These are phyloP conservation scores for Manis javanica DNA, from an alignment of 2,797 vertebrate species.

Conservation along the genomic window DNA sequence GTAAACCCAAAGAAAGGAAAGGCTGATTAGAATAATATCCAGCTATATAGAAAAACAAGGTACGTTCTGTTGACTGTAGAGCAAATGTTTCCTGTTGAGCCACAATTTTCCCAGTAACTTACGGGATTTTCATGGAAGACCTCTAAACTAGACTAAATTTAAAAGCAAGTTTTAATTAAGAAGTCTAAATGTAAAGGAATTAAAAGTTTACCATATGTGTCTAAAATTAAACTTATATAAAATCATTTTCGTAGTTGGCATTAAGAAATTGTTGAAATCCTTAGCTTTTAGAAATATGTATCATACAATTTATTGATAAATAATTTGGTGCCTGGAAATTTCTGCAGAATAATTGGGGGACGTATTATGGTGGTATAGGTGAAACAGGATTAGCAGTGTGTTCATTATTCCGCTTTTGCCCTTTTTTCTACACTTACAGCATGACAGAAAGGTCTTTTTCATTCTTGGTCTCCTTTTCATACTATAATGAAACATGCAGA, in stretches of 20 bases:
- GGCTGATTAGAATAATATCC: background rate
- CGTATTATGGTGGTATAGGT: background rate
- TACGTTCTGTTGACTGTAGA: background rate
- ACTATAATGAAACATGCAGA: conserved; percentile 3
- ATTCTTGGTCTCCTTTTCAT: conserved; percentile 29
- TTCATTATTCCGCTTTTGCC: conserved; percentile 17
- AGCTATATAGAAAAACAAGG: background rate
- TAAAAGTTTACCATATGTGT: background rate
- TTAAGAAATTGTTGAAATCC: conserved; percentile 7
- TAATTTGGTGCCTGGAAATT: background rate
- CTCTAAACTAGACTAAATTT: background rate
- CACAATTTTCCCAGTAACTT: background rate
- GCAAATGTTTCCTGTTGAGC: background rate
- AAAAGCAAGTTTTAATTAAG: conserved; percentile 54
- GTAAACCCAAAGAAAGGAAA: background rate
- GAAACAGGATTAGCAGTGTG: background rate
- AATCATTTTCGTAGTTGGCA: conserved; percentile 18
- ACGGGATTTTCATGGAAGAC: conserved; percentile 23
- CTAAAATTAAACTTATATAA: conserved; percentile 7
- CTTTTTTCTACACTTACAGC: background rate
- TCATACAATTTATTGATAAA: background rate
- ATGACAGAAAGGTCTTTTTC: background rate
- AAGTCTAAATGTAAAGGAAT: conserved; percentile 10
- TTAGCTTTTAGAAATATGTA: background rate
- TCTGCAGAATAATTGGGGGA: background rate